Percentiles rank a stretch among this genome's conserved stretches.
These are phyloP conservation scores for Chromobotia macracanthus DNA, from an alignment of 2,797 vertebrate genomes.

Conservation along the genomic window DNA sequence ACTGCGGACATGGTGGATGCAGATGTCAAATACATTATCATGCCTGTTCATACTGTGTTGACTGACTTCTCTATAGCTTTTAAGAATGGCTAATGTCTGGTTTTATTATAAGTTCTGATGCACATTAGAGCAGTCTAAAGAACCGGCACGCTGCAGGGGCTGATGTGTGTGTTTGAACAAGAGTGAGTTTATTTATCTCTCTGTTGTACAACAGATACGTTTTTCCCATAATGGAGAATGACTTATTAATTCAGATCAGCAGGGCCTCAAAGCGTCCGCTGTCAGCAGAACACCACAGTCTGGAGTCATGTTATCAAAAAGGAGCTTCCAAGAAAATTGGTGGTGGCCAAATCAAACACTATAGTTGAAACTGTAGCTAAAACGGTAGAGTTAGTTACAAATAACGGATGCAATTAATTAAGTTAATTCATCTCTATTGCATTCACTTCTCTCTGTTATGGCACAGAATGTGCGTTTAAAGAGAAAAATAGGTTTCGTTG, in stretches of 20 bases:
- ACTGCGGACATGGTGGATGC: constrained; percentile 28
- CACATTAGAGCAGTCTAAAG: neutral
- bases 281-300: neutral
- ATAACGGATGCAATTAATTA: constrained; percentile 26
- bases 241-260: neutral
- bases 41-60: constrained; percentile 31
- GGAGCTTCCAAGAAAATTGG: neutral
- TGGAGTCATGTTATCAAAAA: constrained; percentile 11
- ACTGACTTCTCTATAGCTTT: constrained; percentile 19
- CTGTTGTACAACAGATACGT: constrained; percentile 6
- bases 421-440: constrained; percentile 27
- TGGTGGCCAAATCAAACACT: neutral
- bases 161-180: neutral
- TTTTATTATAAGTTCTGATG: constrained; percentile 16
- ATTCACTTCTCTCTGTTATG: constrained; percentile 7
- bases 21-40: constrained; percentile 44
- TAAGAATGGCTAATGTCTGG: constrained; percentile 19
- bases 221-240: neutral
- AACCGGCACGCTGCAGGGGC: neutral
- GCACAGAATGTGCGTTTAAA: neutral
- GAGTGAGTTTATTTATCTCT: neutral
- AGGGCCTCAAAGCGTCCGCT: neutral
- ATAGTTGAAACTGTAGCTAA: neutral
- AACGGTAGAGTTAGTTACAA: constrained; percentile 4
- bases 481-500: constrained; percentile 28